Evolutionary conservation across 1,140 invertebrate species (phyloP).

Genomic region (Drosophila elegans): DNA sequence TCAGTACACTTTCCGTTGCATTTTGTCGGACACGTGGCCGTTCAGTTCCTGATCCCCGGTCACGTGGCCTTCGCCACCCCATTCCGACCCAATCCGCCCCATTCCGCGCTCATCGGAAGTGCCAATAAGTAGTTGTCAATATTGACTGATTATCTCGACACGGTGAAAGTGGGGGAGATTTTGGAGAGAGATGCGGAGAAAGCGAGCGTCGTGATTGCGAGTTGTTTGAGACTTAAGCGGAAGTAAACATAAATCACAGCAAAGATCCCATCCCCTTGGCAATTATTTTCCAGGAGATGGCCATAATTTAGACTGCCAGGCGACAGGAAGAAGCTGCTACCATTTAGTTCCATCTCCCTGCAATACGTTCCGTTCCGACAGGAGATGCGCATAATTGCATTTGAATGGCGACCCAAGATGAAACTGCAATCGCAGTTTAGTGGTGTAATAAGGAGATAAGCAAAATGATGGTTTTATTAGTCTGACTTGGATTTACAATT

Average conservation of each 20-base stretch:
- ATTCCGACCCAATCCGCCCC: slow-evolving; percentile 18
- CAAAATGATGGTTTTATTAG: slow-evolving; percentile 40
- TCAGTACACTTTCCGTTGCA: slow-evolving; percentile 47
- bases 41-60: slow-evolving; percentile 37
- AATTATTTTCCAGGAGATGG: slow-evolving; percentile 67
- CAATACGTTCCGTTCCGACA: slow-evolving; percentile 34
- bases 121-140: slow-evolving; percentile 85
- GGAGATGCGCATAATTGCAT: slow-evolving; percentile 80
- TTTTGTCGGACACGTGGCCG: slow-evolving; percentile 44
- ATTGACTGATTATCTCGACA: slow-evolving; percentile 84
- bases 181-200: not conserved
- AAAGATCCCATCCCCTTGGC: slow-evolving; percentile 35
- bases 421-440: slow-evolving; percentile 1
- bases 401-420: slow-evolving; percentile 33
- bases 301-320: slow-evolving; percentile 60
- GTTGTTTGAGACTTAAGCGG: slow-evolving; percentile 65
- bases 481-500: slow-evolving; percentile 6
- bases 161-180: slow-evolving; percentile 32
- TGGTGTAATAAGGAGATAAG: slow-evolving; percentile 7
- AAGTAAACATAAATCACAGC: slow-evolving; percentile 78
- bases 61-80: slow-evolving; percentile 55
- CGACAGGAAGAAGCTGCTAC: slow-evolving; percentile 77
- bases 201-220: slow-evolving; percentile 64
- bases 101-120: slow-evolving; percentile 64
- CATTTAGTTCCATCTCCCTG: slow-evolving; percentile 65